A percentile compares a stretch with the other conserved stretches of the same genome.
These are phyloP conservation scores for Diloba caeruleocephala DNA, from an alignment of 2,888 invertebrate species.

Conservation along the genomic window DNA sequence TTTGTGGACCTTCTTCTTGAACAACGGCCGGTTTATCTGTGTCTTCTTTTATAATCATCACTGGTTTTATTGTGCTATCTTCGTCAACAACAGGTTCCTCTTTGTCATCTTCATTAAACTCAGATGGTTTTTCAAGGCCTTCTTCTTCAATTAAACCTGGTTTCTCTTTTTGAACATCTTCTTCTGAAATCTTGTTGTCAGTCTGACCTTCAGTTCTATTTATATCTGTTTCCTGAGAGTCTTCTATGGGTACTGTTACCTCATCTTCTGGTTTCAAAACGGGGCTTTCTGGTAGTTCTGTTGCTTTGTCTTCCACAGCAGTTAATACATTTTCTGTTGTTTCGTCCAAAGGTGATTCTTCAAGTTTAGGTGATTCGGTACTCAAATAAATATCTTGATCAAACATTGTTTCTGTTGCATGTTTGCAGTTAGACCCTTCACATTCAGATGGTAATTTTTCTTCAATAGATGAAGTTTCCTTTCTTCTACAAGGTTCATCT, in stretches of 20 bases:
- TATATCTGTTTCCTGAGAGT: slow-evolving; percentile 10
- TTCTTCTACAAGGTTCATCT: slow-evolving; percentile 67
- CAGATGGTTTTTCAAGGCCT: no score
- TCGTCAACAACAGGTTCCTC: not conserved
- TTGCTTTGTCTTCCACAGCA: slow-evolving; percentile 4
- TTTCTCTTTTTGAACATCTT: slow-evolving; percentile 9
- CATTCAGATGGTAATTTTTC: slow-evolving; percentile 60
- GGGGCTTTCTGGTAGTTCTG: slow-evolving; percentile 7
- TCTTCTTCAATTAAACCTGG: slow-evolving; percentile 4
- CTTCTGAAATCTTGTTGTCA: slow-evolving; percentile 6
- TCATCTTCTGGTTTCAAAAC: slow-evolving; percentile 8
- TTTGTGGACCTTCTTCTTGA: slow-evolving; percentile 8
- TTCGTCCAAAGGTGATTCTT: slow-evolving; percentile 20
- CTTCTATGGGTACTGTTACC: slow-evolving; percentile 8
- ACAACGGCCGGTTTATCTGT: not conserved
- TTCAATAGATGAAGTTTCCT: slow-evolving; percentile 57
- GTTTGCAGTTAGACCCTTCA: slow-evolving; percentile 59
- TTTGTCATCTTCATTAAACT: not conserved
- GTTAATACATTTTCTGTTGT: slow-evolving; percentile 24
- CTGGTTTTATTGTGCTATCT: slow-evolving; percentile 1
- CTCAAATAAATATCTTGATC: slow-evolving; percentile 9
- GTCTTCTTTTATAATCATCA: not conserved
- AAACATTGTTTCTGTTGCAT: slow-evolving; percentile 14
- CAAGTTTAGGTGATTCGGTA: slow-evolving; percentile 19
- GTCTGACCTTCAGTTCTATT: slow-evolving; percentile 28